Evolutionary conservation across 2,888 invertebrate species (phyloP), one percentile per base, ranked within the genome.

Genomic region (Cenopis cana): DNA sequence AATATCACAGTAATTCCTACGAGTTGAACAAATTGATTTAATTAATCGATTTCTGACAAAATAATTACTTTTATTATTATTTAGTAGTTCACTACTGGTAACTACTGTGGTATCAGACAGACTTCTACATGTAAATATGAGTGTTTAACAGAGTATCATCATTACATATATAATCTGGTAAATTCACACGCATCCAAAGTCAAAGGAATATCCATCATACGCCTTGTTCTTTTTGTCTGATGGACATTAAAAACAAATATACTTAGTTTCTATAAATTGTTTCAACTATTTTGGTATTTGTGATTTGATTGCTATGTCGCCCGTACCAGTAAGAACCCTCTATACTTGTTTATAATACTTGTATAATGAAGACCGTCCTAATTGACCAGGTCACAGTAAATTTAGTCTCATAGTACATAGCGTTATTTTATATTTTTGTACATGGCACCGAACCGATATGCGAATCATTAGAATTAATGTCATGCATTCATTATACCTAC

Each of bases 101-200:
- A n/a, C 18, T 24, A 33, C 56, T 57, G 62, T 57, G 54, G 38
- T 41, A 64, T 64, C 50, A 33, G 56, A 57, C 69, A 64, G 24
- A 33, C 14, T 50, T 59, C 77, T 76, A 79, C 76, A 75, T 86
- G 84, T 86, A 85, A 81, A 85, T 86, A 85, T 72, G 62, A 36
- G 62, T 56, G 38, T 50, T 60, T 62, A 29, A 52, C 46, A 24
- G 38, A 54, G 46, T 65, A 60, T 70, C 56, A 14, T 56, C 55
- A 66, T 46, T 54, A 46, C 18, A 54, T 29, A 55, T 54, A 61
- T n/a, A 33, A 38, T 41, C 41, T 46, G 61, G 38, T 20, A 46
- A 61, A 36, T 59, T 56, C 64, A 62, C 66, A 66, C 72, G 65
- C 72, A 57, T 73, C 65, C 60, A 52, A 68, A 54, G 54, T 67